These are phyloP conservation scores for Ichneumoninae sp. DNA, from an alignment of 2,888 invertebrate genomes.

Conservation along the genomic window DNA sequence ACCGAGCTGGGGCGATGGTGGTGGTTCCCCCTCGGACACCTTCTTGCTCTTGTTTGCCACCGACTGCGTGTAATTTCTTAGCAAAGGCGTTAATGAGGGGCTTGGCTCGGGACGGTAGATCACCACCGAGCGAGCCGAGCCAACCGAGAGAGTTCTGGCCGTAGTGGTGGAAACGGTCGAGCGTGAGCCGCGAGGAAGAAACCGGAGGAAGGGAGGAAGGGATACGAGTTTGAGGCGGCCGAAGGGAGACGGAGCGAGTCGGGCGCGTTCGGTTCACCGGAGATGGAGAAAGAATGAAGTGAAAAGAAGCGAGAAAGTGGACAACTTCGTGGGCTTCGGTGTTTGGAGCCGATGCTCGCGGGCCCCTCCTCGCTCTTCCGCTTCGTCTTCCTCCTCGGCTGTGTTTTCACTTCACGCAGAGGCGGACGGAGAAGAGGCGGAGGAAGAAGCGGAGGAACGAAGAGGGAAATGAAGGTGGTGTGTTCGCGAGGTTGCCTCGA, in stretches of 20 bases:
- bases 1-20: conserved; percentile 67
- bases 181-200: conserved; percentile 17
- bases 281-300: conserved; percentile 9
- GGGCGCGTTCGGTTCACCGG: conserved; percentile 12
- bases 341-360: conserved; percentile 1
- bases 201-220: neutral
- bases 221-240: neutral
- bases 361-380: conserved; percentile 36
- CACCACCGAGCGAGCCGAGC: conserved; percentile 70
- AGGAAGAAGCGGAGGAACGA: conserved; percentile 15
- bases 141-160: neutral
- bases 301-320: conserved; percentile 26
- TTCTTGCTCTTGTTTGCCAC: conserved; percentile 84
- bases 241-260: conserved; percentile 11
- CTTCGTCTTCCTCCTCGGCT: conserved; percentile 50
- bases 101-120: conserved; percentile 83
- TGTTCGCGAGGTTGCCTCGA: conserved; percentile 79
- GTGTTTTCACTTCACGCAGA: conserved; percentile 24
- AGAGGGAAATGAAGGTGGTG: conserved; percentile 72
- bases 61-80: conserved; percentile 84
- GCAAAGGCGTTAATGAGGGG: conserved; percentile 84
- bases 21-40: conserved; percentile 73
- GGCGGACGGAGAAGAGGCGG: conserved; percentile 1
- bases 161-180: conserved; percentile 29
- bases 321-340: conserved; percentile 29